Conservation (phyloP, 2,113 vertebrate genomes). For the Platysteira castanea region DNA sequence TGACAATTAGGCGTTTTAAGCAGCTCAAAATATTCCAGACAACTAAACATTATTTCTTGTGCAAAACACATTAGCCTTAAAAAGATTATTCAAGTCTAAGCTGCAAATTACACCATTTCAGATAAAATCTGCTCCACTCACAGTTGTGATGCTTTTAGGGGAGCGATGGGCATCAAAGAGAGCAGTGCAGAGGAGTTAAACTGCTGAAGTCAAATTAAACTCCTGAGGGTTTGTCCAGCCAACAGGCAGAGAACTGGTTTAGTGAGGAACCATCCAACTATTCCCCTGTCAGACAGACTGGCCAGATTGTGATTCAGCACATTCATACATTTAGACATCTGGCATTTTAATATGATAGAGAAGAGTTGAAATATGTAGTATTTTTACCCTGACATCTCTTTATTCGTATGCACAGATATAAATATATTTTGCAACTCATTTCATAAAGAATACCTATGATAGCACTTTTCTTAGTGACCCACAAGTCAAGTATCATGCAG, state of each 20-base stretch:
- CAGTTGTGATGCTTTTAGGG: neutral
- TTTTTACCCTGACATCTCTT: neutral
- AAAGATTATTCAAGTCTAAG: neutral
- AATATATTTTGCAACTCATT: neutral
- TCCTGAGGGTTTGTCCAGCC: neutral
- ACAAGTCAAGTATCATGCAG: neutral
- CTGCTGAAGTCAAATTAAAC: neutral
- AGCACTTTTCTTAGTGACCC: neutral
- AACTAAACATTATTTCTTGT: neutral
- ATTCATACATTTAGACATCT: neutral
- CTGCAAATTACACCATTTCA: neutral
- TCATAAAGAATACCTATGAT: fast-evolving
- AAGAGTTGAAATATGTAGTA: neutral
- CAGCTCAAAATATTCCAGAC: neutral
- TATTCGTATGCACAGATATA: neutral
- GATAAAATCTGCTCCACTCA: neutral
- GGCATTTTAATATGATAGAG: neutral
- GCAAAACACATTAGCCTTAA: neutral
- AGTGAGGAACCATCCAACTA: neutral
- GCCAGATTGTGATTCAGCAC: neutral
- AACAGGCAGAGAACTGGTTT: neutral
- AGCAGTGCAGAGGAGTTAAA: neutral
- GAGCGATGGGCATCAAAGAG: neutral
- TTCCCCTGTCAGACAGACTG: neutral
- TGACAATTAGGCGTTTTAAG: constrained; percentile 22